Base-by-base conservation (phyloP, 2,888 invertebrate genomes). In the Sphaerophoria rueppellii region DNA sequence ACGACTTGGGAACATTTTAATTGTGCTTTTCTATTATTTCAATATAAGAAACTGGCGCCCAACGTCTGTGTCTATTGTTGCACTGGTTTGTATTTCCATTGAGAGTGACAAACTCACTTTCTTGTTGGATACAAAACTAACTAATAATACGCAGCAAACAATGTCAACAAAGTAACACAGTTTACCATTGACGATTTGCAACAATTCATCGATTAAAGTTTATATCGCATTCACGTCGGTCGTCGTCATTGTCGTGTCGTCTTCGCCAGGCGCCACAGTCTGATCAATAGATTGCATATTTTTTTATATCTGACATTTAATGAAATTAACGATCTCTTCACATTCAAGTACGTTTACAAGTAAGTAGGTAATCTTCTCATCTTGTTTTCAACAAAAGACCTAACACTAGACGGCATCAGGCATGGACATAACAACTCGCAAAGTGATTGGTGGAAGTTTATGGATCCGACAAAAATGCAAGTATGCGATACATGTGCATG, bases 301-400 rank as follows among this genome's bases (percentile, higher is more conserved):
- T n/a, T 48, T 61, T 61, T 52, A 63, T 35, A 77, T 48, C 70
- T 77, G 70, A 77, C 69, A 77, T 70, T 70, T 63, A 61, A 54
- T 70, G 46, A 54, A 46, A 43, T 16, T 46, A 46, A 61, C 37
- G 61, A 61, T 46, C 52, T 54, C 32, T 61, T 61, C 55, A 54
- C 43, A 69, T 70, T 76, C 60, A 76, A 43, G 35, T 60, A 58
- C 67, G 40, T 6, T 24, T 24, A 2, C 24, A 43, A 43, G 3
- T 9, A 46, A 34, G 24, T 6, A 40, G 5, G 43, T 34, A 46
- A 57, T 57, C 57, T 40, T 37, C 32, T 40, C 60, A 60, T 71
- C 46, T 46, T 34, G 34, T 35, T 55, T 24, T 24, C 24, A 48
- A 75, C 52, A 43, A 32, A 48, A 37, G 37, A 24, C 63, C 65